These are phyloP conservation scores for Drosophila yooni DNA, from an alignment of 2,888 invertebrate species.

Conservation along the genomic window DNA sequence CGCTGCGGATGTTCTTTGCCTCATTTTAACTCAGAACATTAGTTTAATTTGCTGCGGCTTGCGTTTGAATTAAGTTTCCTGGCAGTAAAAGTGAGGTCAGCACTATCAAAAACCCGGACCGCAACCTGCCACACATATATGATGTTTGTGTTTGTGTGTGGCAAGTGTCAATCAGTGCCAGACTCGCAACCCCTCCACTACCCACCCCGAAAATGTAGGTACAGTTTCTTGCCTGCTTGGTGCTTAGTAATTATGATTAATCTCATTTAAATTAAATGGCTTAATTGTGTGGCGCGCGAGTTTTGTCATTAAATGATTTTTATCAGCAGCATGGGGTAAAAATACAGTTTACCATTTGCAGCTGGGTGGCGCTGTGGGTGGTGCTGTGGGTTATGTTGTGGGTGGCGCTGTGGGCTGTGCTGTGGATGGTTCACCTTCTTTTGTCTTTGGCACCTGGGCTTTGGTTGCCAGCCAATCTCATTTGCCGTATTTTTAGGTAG, in stretches of 20 bases:
- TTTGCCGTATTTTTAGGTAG: no score
- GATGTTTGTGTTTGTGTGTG: background rate
- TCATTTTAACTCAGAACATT: slow-evolving; percentile 62
- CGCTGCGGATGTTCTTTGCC: slow-evolving; percentile 18
- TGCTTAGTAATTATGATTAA: slow-evolving; percentile 79
- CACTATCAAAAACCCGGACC: slow-evolving; percentile 12
- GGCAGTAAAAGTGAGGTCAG: slow-evolving; percentile 37
- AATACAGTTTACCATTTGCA: slow-evolving; percentile 55
- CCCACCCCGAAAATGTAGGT: background rate
- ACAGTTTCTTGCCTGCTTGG: slow-evolving; percentile 8
- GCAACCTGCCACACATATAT: slow-evolving; percentile 1
- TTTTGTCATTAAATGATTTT: slow-evolving; percentile 82
- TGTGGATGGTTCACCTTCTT: background rate
- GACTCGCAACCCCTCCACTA: background rate
- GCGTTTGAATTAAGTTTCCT: slow-evolving; percentile 63
- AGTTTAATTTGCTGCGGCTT: slow-evolving; percentile 75
- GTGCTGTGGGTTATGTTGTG: background rate
- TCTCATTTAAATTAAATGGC: slow-evolving; percentile 81
- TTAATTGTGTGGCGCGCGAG: slow-evolving; percentile 71
- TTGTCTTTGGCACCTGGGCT: slow-evolving; percentile 35
- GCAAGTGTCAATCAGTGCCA: slow-evolving; percentile 59
- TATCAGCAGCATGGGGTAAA: slow-evolving; percentile 63
- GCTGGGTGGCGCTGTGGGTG: background rate
- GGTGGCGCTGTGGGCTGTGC: background rate
- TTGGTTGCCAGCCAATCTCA: no score